Evolutionary conservation across 2,113 vertebrate genomes (phyloP).

Genomic region (Amblyopsis rosae): DNA sequence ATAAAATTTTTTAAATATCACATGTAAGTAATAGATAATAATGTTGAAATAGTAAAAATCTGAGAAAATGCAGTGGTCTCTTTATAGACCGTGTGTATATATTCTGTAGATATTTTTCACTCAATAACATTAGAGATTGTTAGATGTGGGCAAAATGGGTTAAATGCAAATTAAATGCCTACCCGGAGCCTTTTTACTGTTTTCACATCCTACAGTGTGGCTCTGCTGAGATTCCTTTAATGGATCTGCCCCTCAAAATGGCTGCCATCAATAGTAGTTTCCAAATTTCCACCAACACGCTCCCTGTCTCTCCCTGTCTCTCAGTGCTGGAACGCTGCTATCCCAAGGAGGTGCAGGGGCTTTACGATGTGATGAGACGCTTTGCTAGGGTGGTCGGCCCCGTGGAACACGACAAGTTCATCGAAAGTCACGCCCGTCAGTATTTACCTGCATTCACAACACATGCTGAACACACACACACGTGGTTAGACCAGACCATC

Average conservation of each 20-base stretch:
- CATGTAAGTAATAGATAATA: no score
- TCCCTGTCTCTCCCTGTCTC: slow-evolving; percentile 16
- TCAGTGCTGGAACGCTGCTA: slow-evolving; percentile 93
- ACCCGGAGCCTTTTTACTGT: slow-evolving; percentile 8
- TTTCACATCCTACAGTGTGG: slow-evolving; percentile 5
- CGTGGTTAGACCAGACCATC: no score
- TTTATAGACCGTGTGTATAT: no score
- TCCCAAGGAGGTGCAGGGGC: slow-evolving; percentile 93
- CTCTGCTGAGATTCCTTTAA: slow-evolving; percentile 8
- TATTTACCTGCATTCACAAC: slow-evolving; percentile 36
- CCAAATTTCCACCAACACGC: no score
- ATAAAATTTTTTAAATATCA: no score
- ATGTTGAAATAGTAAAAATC: no score
- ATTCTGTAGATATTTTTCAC: no score
- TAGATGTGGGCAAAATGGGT: slow-evolving; percentile 4
- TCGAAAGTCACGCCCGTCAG: slow-evolving; percentile 94
- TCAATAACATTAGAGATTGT: no score
- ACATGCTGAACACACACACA: not conserved
- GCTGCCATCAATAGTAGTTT: not conserved
- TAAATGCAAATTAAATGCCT: slow-evolving; percentile 23
- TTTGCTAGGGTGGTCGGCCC: slow-evolving; percentile 93
- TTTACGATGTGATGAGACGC: slow-evolving; percentile 91
- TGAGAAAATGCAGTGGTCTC: no score
- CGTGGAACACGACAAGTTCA: slow-evolving; percentile 94
- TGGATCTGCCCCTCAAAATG: slow-evolving; percentile 4